These are phyloP conservation scores for Antheraea mylitta DNA, from an alignment of 1,140 invertebrate genomes.

Conservation along the genomic window DNA sequence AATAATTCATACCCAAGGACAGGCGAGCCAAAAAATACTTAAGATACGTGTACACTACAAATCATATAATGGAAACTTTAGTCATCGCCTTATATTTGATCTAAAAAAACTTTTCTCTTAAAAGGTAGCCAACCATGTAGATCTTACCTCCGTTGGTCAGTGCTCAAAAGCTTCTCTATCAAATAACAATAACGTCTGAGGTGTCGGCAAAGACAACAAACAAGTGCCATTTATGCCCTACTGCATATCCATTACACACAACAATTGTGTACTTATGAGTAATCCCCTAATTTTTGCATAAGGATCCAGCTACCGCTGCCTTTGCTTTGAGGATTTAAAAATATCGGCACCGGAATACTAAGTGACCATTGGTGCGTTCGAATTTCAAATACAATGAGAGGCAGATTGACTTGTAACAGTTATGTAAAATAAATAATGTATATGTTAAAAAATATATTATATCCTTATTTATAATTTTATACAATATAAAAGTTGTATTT, in stretches of 20 bases:
- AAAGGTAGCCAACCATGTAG: too few relatives aligned
- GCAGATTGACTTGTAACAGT: too few relatives aligned
- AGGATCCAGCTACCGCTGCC: constrained; percentile 10
- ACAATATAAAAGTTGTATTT: too few relatives aligned
- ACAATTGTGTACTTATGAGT: constrained; percentile 45
- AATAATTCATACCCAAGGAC: too few relatives aligned
- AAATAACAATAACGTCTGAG: constrained; percentile 22
- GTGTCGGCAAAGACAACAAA: constrained; percentile 42
- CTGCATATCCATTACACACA: constrained; percentile 68
- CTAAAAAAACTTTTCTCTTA: background rate
- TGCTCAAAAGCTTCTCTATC: constrained; percentile 6
- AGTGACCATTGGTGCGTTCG: constrained; percentile 35
- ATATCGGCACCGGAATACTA: constrained; percentile 34
- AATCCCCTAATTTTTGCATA: constrained; percentile 37
- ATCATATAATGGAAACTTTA: too few relatives aligned
- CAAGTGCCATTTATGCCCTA: constrained; percentile 55
- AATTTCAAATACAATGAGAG: constrained; percentile 10
- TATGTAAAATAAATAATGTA: too few relatives aligned
- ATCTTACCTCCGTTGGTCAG: constrained; percentile 17
- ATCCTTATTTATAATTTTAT: too few relatives aligned
- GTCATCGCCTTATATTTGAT: too few relatives aligned
- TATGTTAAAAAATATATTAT: too few relatives aligned
- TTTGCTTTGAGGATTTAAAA: constrained; percentile 24
- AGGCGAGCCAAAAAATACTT: too few relatives aligned
- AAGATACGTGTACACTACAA: too few relatives aligned